Evolutionary conservation across 2,888 invertebrate species (phyloP).

Genomic region (Drosophila demipolita): DNA sequence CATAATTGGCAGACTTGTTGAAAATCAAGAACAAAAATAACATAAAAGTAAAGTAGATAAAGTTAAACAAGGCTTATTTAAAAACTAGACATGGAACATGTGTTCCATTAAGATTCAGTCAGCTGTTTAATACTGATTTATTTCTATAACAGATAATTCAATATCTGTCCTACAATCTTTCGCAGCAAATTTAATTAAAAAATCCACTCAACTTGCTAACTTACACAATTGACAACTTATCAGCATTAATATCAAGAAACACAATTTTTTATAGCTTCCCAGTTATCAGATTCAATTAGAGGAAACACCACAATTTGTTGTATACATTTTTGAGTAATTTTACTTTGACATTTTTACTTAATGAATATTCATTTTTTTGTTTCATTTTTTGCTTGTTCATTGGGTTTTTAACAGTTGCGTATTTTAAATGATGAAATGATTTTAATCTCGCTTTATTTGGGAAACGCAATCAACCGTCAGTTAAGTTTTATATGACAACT

Average conservation of each 20-base stretch:
- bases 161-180: too few relatives aligned
- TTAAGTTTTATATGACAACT: neutral
- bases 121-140: neutral
- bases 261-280: neutral
- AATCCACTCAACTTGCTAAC: neutral
- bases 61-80: neutral
- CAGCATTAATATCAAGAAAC: neutral
- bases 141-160: neutral
- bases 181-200: neutral
- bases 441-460: constrained; percentile 2
- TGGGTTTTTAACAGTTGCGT: neutral
- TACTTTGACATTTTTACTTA: neutral
- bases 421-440: neutral
- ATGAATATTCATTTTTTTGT: neutral
- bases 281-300: constrained; percentile 13
- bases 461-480: neutral
- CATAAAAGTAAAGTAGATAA: neutral
- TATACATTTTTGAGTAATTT: constrained; percentile 20
- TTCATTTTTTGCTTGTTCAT: neutral
- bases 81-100: neutral
- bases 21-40: neutral
- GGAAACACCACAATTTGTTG: constrained; percentile 20
- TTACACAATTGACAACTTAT: neutral
- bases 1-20: constrained; percentile 41
- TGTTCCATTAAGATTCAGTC: neutral